Percentiles rank a stretch among this genome's conserved stretches.
These are phyloP conservation scores for Pangasianodon gigas DNA, from an alignment of 2,113 vertebrate species.

Conservation along the genomic window DNA sequence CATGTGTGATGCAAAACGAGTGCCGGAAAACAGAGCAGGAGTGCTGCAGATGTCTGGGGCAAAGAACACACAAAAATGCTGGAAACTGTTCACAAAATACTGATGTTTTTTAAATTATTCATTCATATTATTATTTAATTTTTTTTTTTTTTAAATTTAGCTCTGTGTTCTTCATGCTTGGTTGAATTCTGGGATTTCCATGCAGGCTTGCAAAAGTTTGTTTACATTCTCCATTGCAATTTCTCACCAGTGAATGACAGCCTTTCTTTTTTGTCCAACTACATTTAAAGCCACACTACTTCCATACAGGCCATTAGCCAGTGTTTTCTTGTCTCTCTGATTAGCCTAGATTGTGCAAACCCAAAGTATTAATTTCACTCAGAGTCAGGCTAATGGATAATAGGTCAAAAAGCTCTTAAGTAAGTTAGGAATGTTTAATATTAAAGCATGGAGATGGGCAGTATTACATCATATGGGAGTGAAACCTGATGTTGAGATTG, in stretches of 20 bases:
- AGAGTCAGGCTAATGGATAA: not conserved
- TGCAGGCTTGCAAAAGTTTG: not conserved
- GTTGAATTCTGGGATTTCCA: not conserved
- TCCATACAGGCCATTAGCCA: not conserved
- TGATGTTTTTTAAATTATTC: not conserved
- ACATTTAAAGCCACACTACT: not conserved
- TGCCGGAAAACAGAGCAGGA: constrained; percentile 20
- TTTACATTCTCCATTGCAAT: constrained; percentile 3
- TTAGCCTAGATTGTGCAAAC: not conserved
- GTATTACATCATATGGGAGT: constrained; percentile 37
- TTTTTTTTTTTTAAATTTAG: not conserved
- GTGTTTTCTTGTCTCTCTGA: not conserved
- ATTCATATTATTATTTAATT: not conserved
- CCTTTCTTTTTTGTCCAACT: not conserved
- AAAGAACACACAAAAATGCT: not conserved
- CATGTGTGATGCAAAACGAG: not conserved
- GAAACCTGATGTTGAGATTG: constrained; percentile 42
- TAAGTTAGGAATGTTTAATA: constrained; percentile 47
- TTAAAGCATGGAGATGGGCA: constrained; percentile 39
- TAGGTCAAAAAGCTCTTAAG: constrained; percentile 30
- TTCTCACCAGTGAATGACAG: constrained; percentile 2
- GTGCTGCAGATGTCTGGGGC: not conserved
- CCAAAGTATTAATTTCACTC: not conserved
- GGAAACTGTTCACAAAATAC: not conserved
- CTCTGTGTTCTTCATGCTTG: not conserved